These are phyloP conservation scores for Anhinga rufa DNA, from an alignment of 2,113 vertebrate genomes.

Conservation along the genomic window DNA sequence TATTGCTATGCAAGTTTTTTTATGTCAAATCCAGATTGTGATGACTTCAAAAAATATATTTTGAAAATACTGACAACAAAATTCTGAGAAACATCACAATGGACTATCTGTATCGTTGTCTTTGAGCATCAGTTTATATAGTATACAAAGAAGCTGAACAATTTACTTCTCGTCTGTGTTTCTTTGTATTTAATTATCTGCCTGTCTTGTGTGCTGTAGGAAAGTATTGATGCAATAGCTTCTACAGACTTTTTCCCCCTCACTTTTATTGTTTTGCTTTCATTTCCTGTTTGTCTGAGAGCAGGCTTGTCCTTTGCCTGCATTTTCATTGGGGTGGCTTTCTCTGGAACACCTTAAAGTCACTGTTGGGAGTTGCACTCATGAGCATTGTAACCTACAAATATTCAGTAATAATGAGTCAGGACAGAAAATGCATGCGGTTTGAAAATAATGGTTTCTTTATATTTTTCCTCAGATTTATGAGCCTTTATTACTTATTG, in stretches of 20 bases:
- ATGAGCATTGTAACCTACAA: not conserved
- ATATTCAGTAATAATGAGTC: not conserved
- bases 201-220: not conserved
- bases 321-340: not conserved
- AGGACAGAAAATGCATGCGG: not conserved
- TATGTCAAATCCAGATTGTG: not conserved
- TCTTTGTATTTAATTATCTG: not conserved
- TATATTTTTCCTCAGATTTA: not conserved
- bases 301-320: not conserved
- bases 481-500: not conserved
- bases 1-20: not conserved
- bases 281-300: constrained; percentile 12
- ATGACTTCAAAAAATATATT: not conserved
- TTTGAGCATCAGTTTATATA: not conserved
- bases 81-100: not conserved
- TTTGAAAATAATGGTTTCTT: not conserved
- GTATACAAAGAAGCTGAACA: not conserved
- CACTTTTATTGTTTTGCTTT: not conserved
- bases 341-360: not conserved
- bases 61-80: not conserved
- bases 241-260: not conserved
- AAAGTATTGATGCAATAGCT: not conserved
- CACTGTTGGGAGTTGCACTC: not conserved
- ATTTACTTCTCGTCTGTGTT: not conserved
- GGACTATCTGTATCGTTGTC: not conserved